Percentiles rank a stretch among this genome's conserved stretches.
phyloP scores from a whole-genome alignment of 2,113 vertebrate genomes.

The Aegypius monachus region DNA sequence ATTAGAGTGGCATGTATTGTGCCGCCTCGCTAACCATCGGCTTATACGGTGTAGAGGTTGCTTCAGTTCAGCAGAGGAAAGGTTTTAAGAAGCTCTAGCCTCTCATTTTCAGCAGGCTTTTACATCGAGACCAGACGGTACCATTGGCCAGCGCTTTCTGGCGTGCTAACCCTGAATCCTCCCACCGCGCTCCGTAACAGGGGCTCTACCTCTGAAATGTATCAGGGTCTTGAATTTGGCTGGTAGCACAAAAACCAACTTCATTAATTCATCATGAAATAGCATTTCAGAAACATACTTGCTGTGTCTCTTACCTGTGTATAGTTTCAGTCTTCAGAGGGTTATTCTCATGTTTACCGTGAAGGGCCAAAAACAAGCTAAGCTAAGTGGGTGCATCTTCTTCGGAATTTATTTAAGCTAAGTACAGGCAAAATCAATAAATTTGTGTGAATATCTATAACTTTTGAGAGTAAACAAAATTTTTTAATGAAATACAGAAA shows the following conservation, averaged over 20 bases:
- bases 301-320: not conserved
- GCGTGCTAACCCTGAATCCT: not conserved
- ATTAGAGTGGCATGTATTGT: not conserved
- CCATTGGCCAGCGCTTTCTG: not conserved
- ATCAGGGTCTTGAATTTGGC: not conserved
- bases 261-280: not conserved
- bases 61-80: not conserved
- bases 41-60: not conserved
- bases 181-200: fast-evolving
- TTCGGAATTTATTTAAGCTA: not conserved
- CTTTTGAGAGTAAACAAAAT: not conserved
- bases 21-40: not conserved
- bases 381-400: not conserved
- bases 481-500: not conserved
- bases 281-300: not conserved
- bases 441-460: not conserved
- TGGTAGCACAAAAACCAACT: not conserved
- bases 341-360: not conserved
- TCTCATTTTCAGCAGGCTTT: not conserved
- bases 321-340: not conserved
- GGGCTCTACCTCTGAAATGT: not conserved
- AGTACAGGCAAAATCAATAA: not conserved
- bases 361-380: not conserved
- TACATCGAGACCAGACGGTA: fast-evolving
- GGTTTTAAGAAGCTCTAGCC: not conserved